phyloP scores from a whole-genome alignment of 2,797 vertebrate species.

The Masticophis lateralis region DNA sequence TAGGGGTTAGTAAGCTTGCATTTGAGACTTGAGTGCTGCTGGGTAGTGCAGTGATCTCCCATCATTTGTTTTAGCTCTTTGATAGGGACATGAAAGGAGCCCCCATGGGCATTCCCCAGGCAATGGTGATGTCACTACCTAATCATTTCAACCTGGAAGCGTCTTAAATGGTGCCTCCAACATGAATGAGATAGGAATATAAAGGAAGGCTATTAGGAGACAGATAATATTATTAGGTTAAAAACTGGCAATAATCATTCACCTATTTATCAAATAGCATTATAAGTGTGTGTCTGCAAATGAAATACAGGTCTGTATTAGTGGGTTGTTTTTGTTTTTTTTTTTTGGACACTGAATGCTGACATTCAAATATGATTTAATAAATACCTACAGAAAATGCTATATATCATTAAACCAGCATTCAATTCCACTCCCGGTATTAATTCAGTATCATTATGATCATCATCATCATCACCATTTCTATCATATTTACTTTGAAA shows the following conservation, averaged over 20 bases:
- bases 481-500: background rate
- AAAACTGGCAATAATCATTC: background rate
- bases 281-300: background rate
- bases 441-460: background rate
- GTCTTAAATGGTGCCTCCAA: background rate
- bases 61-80: background rate
- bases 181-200: background rate
- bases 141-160: background rate
- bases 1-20: background rate
- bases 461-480: background rate
- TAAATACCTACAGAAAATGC: background rate
- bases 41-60: background rate
- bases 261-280: background rate
- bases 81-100: background rate
- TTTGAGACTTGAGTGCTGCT: background rate
- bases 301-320: background rate
- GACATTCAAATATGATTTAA: background rate
- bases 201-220: background rate
- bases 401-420: background rate
- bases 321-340: too few species aligned
- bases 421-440: background rate
- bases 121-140: background rate
- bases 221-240: background rate
- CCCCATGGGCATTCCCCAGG: background rate
- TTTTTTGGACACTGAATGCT: background rate